phyloP scores from a whole-genome alignment of 1,140 invertebrate species.

The Drosophila sturtevanti region DNA sequence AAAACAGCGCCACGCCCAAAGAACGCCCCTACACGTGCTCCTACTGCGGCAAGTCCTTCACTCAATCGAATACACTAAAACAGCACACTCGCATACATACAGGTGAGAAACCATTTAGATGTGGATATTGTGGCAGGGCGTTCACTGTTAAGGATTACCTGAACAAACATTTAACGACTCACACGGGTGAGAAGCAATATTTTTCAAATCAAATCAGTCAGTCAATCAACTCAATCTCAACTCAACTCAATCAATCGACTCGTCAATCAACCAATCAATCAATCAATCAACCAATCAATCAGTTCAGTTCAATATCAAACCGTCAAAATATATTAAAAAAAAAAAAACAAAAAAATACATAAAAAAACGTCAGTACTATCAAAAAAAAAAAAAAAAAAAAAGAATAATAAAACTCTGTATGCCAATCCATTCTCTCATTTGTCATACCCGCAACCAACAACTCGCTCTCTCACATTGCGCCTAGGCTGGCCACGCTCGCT shows the following conservation, averaged over 20 bases:
- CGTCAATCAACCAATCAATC: constrained; percentile 38
- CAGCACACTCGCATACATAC: constrained; percentile 83
- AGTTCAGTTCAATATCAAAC: constrained; percentile 52
- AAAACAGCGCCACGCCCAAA: constrained; percentile 79
- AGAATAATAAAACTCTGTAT: constrained; percentile 51
- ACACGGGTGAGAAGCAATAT: constrained; percentile 83
- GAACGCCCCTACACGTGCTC: constrained; percentile 86
- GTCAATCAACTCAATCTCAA: constrained; percentile 71
- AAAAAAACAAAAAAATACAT: constrained; percentile 44
- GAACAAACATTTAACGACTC: constrained; percentile 83
- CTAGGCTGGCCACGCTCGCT: constrained; percentile 39
- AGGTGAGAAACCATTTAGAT: constrained; percentile 83
- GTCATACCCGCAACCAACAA: constrained; percentile 57
- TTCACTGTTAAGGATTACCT: constrained; percentile 83
- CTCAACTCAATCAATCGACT: constrained; percentile 57
- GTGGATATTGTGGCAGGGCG: constrained; percentile 83
- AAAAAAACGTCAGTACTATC: constrained; percentile 42
- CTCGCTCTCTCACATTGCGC: constrained; percentile 42
- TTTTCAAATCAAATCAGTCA: constrained; percentile 82
- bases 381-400: constrained; percentile 43
- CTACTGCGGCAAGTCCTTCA: constrained; percentile 89
- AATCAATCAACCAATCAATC: constrained; percentile 57
- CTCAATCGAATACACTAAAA: constrained; percentile 83
- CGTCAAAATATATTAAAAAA: constrained; percentile 29
- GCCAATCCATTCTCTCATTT: constrained; percentile 72